phyloP scores from a whole-genome alignment of 2,888 invertebrate species.

The Leptopilina syphax region DNA sequence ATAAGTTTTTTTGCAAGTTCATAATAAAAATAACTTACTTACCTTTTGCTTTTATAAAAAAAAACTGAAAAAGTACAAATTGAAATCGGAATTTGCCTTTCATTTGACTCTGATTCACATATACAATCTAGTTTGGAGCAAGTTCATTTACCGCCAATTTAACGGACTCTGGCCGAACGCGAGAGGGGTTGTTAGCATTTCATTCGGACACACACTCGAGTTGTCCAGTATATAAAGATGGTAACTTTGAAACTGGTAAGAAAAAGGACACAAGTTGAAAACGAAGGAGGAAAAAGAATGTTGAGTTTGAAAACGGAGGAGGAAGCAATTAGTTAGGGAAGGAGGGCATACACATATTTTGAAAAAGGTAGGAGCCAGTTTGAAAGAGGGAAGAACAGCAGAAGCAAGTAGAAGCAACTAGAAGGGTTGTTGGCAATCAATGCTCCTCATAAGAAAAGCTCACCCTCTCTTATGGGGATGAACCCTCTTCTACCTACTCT shows the following conservation, averaged over 20 bases:
- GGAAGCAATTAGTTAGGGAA: background rate
- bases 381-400: conserved; percentile 51
- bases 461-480: conserved; percentile 69
- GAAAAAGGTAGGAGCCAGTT: conserved; percentile 42
- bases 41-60: no score
- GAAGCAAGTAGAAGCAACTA: conserved; percentile 45
- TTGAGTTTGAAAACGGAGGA: background rate
- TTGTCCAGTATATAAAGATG: background rate
- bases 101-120: no score
- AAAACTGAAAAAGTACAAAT: no score
- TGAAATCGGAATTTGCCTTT: no score
- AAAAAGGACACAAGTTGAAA: background rate
- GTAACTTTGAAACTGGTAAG: background rate
- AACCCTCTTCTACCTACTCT: conserved; percentile 59
- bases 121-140: no score
- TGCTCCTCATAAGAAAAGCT: conserved; percentile 75
- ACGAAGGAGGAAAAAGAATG: background rate
- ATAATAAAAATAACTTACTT: no score
- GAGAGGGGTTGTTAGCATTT: no score
- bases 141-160: no score
- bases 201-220: no score
- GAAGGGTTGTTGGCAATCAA: conserved; percentile 75
- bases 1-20: no score
- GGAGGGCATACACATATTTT: conserved; percentile 48
- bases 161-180: no score